Evolutionary conservation across 2,113 vertebrate genomes (phyloP).

Genomic region (Ctenomys sociabilis): DNA sequence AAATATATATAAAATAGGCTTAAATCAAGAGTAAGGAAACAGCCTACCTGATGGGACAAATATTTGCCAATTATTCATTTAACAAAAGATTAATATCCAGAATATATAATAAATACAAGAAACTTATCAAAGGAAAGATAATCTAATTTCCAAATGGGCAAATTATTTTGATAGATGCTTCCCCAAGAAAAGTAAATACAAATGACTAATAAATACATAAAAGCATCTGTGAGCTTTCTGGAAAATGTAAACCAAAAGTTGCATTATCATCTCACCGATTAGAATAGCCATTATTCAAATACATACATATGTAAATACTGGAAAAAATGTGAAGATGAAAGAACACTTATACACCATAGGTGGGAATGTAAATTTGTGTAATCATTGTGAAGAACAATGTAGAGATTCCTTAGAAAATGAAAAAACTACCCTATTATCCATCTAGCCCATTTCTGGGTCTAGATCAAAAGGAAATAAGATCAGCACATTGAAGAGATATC

Average conservation of each 20-base stretch:
- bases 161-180: background rate
- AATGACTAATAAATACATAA: background rate
- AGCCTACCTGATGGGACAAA: background rate
- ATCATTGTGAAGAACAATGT: background rate
- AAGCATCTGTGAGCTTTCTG: background rate
- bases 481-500: background rate
- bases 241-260: conserved; percentile 2
- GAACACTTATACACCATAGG: background rate
- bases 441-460: background rate
- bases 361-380: background rate
- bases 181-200: background rate
- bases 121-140: background rate
- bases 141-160: background rate
- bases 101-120: background rate
- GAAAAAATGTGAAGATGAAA: background rate
- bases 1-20: background rate
- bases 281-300: background rate
- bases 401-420: background rate
- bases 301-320: background rate
- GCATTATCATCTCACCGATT: background rate
- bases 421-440: background rate
- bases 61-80: background rate
- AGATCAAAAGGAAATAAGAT: background rate
- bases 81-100: background rate
- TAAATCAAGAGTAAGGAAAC: background rate